Percentiles rank a stretch among this genome's conserved stretches.
Evolutionary conservation across 92 coral and sea anemone genomes (phyloP).

Genomic region (Phenganax marumi): DNA sequence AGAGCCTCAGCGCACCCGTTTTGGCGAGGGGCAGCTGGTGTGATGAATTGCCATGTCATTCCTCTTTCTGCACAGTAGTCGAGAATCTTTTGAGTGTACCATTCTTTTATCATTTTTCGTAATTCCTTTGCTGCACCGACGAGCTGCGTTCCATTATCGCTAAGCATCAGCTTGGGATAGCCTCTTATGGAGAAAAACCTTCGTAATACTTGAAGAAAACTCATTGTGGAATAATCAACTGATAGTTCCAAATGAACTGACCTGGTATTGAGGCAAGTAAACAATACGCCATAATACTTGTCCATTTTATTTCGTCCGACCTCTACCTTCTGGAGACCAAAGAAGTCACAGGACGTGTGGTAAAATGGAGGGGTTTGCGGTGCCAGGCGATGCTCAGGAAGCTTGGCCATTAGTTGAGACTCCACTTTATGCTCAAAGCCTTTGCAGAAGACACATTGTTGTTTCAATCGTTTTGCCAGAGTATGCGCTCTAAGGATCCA

Average conservation of each 20-base stretch:
- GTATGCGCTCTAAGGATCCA: too few relatives aligned
- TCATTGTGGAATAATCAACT: constrained; percentile 64
- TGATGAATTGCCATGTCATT: too few relatives aligned
- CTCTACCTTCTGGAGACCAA: constrained; percentile 58
- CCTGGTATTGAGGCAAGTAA: constrained; percentile 61
- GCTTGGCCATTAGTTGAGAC: too few relatives aligned
- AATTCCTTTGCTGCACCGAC: constrained; percentile 64
- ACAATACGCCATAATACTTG: constrained; percentile 61
- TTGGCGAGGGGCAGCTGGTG: constrained; percentile 68
- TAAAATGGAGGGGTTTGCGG: too few relatives aligned
- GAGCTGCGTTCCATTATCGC: constrained; percentile 64
- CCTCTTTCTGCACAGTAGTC: constrained; percentile 55
- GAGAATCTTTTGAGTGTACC: constrained; percentile 41
- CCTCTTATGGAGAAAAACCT: constrained; percentile 65
- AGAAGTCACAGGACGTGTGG: constrained; percentile 61
- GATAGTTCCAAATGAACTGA: constrained; percentile 61
- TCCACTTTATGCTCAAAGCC: too few relatives aligned
- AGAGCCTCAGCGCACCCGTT: constrained; percentile 66
- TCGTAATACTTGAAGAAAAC: constrained; percentile 56
- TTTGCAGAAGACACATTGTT: too few relatives aligned
- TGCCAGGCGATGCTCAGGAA: too few relatives aligned
- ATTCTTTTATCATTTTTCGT: constrained; percentile 48
- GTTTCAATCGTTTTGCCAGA: too few relatives aligned
- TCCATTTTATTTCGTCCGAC: constrained; percentile 57
- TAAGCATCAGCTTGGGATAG: constrained; percentile 52